Base-by-base conservation (phyloP, 2,113 vertebrate species). In the Oxyura jamaicensis region DNA sequence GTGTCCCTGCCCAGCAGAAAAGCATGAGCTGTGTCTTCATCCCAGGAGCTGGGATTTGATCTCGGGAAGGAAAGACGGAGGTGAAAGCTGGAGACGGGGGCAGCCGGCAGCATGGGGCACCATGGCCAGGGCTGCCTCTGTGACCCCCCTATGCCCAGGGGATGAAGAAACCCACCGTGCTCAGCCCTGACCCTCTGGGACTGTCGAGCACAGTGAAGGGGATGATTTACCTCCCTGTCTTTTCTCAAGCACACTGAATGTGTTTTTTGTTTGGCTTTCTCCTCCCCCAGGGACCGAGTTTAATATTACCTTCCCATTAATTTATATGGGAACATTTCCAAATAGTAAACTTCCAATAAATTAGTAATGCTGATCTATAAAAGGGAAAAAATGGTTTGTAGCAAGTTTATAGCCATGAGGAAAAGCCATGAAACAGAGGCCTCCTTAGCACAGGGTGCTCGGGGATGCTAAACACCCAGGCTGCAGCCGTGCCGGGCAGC, bases 291-390 rank as follows among this genome's bases (percentile, higher is more conserved):
- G 88, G 96, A 88, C 76, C 7, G n/a, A 93, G 82, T 83, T 92
- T 83, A 93, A 88, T 96, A 90, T 93, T 77, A 90, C 93, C 91
- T 96, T 80, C 90, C 93, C 93, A 91, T 96, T 97, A 97, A 97
- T 96, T 97, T 97, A 97, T 96, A 97, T 0, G 95, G 94, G 96
- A 93, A 95, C 96, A 95, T 97, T 97, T 96, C 96, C 90, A 96
- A 97, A 97, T 56, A 96, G 96, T 95, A 97, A 97, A 97, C 96
- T 90, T 94, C 91, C 96, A 97, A 97, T 96, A 96, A 97, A 97
- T 97, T 95, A 96, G 94, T 96, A 91, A 96, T 81, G 95, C 94
- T 93, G 96, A 94, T 95, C 95, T 87, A 95, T 95, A 96, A 97
- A 97, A 93, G 35, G 80, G 65, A 6, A 78, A 93, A 97, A 95